Conservation (phyloP, 2,888 invertebrate species). For the Brachylomia viminalis region DNA sequence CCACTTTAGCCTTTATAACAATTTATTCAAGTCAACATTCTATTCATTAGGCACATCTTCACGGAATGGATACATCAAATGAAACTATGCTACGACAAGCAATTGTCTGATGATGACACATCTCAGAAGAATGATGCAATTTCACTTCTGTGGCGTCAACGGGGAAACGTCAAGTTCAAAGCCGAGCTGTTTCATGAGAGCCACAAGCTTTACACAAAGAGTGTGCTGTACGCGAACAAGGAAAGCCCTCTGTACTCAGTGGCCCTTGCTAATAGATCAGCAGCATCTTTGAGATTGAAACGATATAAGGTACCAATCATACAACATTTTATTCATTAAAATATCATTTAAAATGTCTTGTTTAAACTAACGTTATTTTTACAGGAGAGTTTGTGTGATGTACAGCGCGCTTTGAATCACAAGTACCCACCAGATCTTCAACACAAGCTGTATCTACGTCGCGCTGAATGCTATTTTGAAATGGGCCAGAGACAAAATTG, state of each 20-base stretch:
- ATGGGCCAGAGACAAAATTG: slow-evolving; percentile 84
- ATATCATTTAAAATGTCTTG: neutral
- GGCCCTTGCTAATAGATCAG: slow-evolving; percentile 93
- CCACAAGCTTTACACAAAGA: slow-evolving; percentile 91
- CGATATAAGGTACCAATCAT: slow-evolving; percentile 89
- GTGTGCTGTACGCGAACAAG: slow-evolving; percentile 90
- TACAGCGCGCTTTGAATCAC: slow-evolving; percentile 90
- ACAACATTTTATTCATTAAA: no score
- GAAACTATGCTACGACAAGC: slow-evolving; percentile 77
- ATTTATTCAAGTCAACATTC: slow-evolving; percentile 1
- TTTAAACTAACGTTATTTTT: slow-evolving; percentile 33
- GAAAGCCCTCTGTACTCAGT: slow-evolving; percentile 90
- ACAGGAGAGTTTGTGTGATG: slow-evolving; percentile 92
- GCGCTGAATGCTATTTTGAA: slow-evolving; percentile 92
- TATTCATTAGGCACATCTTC: slow-evolving; percentile 78
- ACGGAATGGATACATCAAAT: slow-evolving; percentile 84
- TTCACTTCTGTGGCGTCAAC: slow-evolving; percentile 83
- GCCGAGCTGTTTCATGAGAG: slow-evolving; percentile 88
- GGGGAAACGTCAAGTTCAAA: slow-evolving; percentile 91
- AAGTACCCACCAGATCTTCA: slow-evolving; percentile 91
- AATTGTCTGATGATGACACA: slow-evolving; percentile 76
- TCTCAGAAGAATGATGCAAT: slow-evolving; percentile 82
- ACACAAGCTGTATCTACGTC: slow-evolving; percentile 92
- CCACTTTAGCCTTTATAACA: no score
- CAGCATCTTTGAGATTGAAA: slow-evolving; percentile 91